phyloP scores from a whole-genome alignment of 2,797 vertebrate species.

The Synanceia verrucosa region DNA sequence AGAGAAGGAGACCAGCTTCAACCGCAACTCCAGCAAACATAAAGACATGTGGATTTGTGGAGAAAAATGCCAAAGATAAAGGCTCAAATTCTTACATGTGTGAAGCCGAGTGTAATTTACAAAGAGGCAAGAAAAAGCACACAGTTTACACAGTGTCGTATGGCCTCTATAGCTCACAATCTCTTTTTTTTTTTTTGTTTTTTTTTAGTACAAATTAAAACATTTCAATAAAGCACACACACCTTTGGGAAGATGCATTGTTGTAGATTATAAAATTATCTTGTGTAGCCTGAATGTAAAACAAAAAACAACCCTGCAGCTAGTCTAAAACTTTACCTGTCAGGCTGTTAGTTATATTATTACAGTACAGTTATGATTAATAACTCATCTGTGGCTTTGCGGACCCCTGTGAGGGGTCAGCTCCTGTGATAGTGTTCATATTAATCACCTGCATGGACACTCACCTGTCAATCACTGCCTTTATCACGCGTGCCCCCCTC shows the following conservation, averaged over 20 bases:
- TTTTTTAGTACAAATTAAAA: not conserved
- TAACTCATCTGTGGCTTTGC: not conserved
- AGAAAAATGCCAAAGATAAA: not conserved
- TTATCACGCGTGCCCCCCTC: constrained; percentile 27
- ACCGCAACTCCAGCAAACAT: not conserved
- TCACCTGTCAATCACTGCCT: constrained; percentile 56
- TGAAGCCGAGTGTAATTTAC: not conserved
- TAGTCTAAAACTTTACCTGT: not conserved
- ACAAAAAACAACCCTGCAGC: not conserved
- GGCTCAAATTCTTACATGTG: too few relatives aligned
- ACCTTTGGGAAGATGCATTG: not conserved
- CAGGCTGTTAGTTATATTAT: not conserved
- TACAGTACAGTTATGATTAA: not conserved
- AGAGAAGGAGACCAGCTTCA: not conserved
- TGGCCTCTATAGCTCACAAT: not conserved
- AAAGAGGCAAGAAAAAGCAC: not conserved
- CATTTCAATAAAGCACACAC: not conserved
- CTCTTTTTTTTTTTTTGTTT: not conserved
- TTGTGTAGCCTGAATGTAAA: too few relatives aligned
- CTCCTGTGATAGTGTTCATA: constrained; percentile 13
- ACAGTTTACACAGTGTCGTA: not conserved
- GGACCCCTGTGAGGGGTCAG: not conserved
- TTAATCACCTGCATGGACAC: constrained; percentile 21
- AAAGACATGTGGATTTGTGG: not conserved
- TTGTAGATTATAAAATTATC: not conserved